Evolutionary conservation across 2,113 vertebrate species (phyloP), one percentile per base, ranked within the genome.

Genomic region (Deroptyus accipitrinus): DNA sequence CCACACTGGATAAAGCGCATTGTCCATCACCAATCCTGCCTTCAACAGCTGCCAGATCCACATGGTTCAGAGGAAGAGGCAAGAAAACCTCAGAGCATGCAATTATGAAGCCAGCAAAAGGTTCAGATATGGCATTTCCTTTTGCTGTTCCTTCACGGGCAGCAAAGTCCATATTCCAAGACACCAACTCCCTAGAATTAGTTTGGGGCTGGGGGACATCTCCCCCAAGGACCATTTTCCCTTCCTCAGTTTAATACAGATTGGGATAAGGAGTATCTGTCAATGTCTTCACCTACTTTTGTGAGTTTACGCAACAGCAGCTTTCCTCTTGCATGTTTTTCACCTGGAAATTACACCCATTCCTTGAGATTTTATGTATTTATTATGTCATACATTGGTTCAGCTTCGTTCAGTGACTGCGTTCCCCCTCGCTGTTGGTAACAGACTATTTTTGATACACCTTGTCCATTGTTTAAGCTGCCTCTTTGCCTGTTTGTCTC

Each of bases 21-120:
- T 87, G 95, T 94, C 95, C 88, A 90, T 97, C 95, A 96, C 33
- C 83, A 67, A 19, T 75, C 24, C 48, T 28, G 39, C 31, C 85
- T 72, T 46, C 84, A 89, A 42, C 89, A 85, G 95, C 89, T 92
- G 93, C 87, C 66, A 42, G 11, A 79, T 6, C 94, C 89, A 69
- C 83, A 44, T 1, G 9, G 20, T 39, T 46, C 76, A 22, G 55
- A 33, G 68, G 42, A 74, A 31, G 68, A 86, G 0, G 1, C 37
- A 54, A 41, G 42, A 35, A 92, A 94, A 83, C 17, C 86, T 94
- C 91, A 68, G 24, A 81, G 68, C 17, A 22, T 6, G 67, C 68
- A 70, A 4, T 15, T 20, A 82, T 0, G 1, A 41, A 42, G 39
- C 6, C 1, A 68, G 37, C 41, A 30, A 30, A 83, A 74, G 33